Evolutionary conservation across 2,113 vertebrate genomes (phyloP), one percentile per base, ranked within the genome.

Genomic region (Columba janthina): DNA sequence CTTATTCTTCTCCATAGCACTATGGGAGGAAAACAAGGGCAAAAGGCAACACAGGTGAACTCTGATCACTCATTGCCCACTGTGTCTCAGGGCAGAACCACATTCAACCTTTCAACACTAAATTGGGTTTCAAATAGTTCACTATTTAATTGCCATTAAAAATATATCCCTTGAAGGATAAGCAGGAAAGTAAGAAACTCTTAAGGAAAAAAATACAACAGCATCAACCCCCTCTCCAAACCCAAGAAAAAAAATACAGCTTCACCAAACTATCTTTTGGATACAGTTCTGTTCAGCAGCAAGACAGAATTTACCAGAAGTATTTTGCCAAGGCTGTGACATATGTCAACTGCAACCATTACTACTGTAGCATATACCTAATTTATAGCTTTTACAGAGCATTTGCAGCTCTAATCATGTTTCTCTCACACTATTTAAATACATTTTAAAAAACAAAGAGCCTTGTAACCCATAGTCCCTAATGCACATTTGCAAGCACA

Each of bases 391-490:
- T 90, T 87, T 75, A 46, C 53, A 95, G 72, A 62, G 44, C 44
- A 65, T 86, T 95, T 93, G 64, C 44, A 87, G 61, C 65, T 85
- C 79, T 93, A 60, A 93, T 95, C 66, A 12, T 48, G 46, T 50
- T 93, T 77, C 66, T 90, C 57, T 92, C 70, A 72, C 25, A 66
- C 50, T 69, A 89, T 82, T 92, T 82, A 92, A 92, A 94, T 89
- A 71, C 65, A 72, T 74, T 95, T 7, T 6, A 48, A 73, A 65
- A 79, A 74, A 82, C 36, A 93, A 94, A 93, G 46, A 81, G 28
- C 50, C 28, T 48, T 34, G 70, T 92, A 95, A 92, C 76, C 87
- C 62, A 34, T 89, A 96, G 87, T 97, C 94, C 93, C 90, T n/a
- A 57, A 85, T 46, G 66, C 66, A 93, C 44, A 65, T 95, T 90